These are phyloP conservation scores for Nephotettix cincticeps DNA, from an alignment of 1,140 invertebrate genomes.

Conservation along the genomic window DNA sequence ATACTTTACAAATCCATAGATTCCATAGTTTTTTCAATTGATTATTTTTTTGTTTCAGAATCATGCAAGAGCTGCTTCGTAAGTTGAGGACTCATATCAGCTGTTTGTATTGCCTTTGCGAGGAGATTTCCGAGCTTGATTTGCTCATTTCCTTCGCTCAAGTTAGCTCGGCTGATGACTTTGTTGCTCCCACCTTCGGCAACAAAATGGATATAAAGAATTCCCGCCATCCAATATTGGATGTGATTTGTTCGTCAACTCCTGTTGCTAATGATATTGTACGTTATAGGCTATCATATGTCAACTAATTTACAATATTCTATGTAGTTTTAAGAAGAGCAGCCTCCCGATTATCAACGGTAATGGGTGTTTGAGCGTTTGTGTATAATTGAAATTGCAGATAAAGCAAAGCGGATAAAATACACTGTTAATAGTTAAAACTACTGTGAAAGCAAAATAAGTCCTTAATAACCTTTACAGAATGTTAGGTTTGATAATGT, in stretches of 20 bases:
- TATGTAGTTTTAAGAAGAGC: too few relatives aligned
- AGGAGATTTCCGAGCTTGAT: constrained; percentile 77
- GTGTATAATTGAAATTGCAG: too few relatives aligned
- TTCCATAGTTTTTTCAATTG: neutral
- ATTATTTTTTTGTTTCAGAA: constrained; percentile 49
- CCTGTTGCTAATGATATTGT: constrained; percentile 77
- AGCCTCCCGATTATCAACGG: too few relatives aligned
- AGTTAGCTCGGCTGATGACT: constrained; percentile 57
- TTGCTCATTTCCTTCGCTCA: constrained; percentile 72
- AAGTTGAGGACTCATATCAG: constrained; percentile 66
- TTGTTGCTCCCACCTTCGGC: constrained; percentile 72
- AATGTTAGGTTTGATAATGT: too few relatives aligned
- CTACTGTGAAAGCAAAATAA: too few relatives aligned
- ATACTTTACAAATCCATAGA: neutral
- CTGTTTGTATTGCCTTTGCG: constrained; percentile 76
- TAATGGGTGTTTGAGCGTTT: too few relatives aligned
- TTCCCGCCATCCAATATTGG: constrained; percentile 78
- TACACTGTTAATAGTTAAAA: too few relatives aligned
- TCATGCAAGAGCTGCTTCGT: constrained; percentile 59
- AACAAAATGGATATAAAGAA: constrained; percentile 64
- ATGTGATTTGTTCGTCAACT: constrained; percentile 58
- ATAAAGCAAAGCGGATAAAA: too few relatives aligned
- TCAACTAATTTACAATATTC: too few relatives aligned
- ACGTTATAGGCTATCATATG: too few relatives aligned
- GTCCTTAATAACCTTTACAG: too few relatives aligned